Base-by-base conservation (phyloP, 1,140 invertebrate species). In the Bemisia tabaci region DNA sequence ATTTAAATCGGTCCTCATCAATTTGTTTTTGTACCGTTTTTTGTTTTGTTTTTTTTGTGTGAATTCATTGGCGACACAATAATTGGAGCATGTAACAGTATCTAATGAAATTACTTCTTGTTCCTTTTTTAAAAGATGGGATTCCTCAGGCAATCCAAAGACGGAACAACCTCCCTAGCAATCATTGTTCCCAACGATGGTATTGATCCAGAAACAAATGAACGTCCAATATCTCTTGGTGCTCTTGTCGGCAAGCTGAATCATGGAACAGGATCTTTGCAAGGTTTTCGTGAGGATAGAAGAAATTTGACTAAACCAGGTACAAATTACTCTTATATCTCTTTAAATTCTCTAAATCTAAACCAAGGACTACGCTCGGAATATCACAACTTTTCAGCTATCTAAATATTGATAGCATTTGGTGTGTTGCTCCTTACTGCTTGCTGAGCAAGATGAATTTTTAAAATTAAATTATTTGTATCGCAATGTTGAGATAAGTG, bases 91-190 rank as follows among this genome's bases (percentile, higher is more conserved):
- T n/a, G n/a, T n/a, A n/a, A n/a, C n/a, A n/a, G n/a, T n/a, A n/a
- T n/a, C n/a, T n/a, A n/a, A n/a, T n/a, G n/a, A n/a, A n/a, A n/a
- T n/a, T n/a, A n/a, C n/a, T n/a, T n/a, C n/a, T n/a, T n/a, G n/a
- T n/a, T n/a, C n/a, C n/a, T n/a, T n/a, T n/a, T n/a, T n/a, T n/a
- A n/a, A n/a, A n/a, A 88, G 79, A 86, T 94, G 84, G 90, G 89
- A 48, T 94, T 92, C 71, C 76, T 94, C 26, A 78, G 90, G 21
- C 87, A 91, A 72, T 82, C 84, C 67, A 84, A 86, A 68, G 91
- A 95, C 78, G 92, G 92, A 2, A 89, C 84, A 0, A 96, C 94
- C 0, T 90, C 92, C 62, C 76, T 97, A n/a, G 87, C 90, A 71
- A 85, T 98, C 64, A 81, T 97, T 17, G 88, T 92, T 22, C 87